phyloP scores from a whole-genome alignment of 1,140 invertebrate species.

The Musca domestica region DNA sequence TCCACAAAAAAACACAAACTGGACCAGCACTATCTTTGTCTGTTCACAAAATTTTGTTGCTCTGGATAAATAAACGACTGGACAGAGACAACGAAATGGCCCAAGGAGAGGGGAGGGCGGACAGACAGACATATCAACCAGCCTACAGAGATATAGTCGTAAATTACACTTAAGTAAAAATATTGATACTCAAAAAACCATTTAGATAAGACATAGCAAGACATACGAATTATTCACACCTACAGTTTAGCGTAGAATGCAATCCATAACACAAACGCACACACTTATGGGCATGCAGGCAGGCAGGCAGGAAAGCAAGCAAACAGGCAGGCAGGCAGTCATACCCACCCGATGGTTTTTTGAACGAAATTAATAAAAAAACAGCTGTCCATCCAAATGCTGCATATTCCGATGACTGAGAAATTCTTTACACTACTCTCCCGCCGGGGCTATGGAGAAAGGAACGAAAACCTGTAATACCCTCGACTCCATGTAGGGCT shows the following conservation, averaged over 20 bases:
- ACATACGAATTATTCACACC: conserved; percentile 52
- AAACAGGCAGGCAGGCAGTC: too few relatives aligned
- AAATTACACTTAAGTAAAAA: conserved; percentile 53
- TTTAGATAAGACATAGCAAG: conserved; percentile 46
- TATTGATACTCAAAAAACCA: conserved; percentile 54
- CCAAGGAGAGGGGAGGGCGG: background rate
- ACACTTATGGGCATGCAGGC: too few relatives aligned
- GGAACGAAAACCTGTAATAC: too few relatives aligned
- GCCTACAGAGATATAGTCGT: conserved; percentile 20
- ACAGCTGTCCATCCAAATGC: too few relatives aligned
- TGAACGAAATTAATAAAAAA: too few relatives aligned
- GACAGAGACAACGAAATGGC: background rate
- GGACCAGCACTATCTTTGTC: background rate
- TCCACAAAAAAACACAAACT: background rate
- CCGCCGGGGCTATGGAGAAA: too few relatives aligned
- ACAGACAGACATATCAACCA: background rate
- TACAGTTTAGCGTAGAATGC: conserved; percentile 30
- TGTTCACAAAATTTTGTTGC: background rate
- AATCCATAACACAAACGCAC: too few relatives aligned
- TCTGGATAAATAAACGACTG: background rate
- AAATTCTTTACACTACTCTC: too few relatives aligned
- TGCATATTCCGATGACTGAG: too few relatives aligned
- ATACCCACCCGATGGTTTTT: too few relatives aligned
- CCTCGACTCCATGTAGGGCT: too few relatives aligned
- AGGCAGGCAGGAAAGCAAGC: too few relatives aligned